Evolutionary conservation across 2,797 vertebrate genomes (phyloP), one percentile per base, ranked within the genome.

Genomic region (Lateolabrax maculatus): DNA sequence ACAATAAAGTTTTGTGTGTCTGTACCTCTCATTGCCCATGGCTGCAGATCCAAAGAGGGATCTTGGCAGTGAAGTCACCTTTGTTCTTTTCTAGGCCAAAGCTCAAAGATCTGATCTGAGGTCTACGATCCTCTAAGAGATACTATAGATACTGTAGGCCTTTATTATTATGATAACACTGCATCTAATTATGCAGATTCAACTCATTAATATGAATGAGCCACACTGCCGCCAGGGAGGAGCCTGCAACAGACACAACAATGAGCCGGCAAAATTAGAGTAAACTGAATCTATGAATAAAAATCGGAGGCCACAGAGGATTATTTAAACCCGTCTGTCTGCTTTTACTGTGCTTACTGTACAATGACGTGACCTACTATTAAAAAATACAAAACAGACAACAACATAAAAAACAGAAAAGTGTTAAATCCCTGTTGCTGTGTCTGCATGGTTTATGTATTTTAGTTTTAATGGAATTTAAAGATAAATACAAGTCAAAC

Each of bases 161-260:
- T 88, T 91, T 88, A 89, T 90, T 90, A 89, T 90, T 86, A 90
- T 89, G 84, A 92, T 92, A 94, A 90, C 88, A 19, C 83, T 53
- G 87, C 89, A 89, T 92, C 83, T 91, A 64, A 87, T 94, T 91
- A 94, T 94, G 92, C 55, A 90, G 81, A 92, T 93, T 10, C 0
- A 0, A 1, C 0, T 11, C 57, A 89, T 94, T 89, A 89, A 94
- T 94, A 94, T 94, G 81, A 82, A 93, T 94, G 90, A 91, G 81
- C 55, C 74, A 67, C 34, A 46, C 71, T 29, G 90, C 89, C 90
- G 83, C 89, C 88, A 85, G 92, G 93, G 91, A 91, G 92, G 92
- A 88, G 93, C 89, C 89, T 90, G 89, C 87, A 70, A 89, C 91
- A 94, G 93, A 93, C 93, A 92, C 91, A 93, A 94, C 93, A 94